These are phyloP conservation scores for Epinephelus moara DNA, from an alignment of 2,113 vertebrate species.

Conservation along the genomic window DNA sequence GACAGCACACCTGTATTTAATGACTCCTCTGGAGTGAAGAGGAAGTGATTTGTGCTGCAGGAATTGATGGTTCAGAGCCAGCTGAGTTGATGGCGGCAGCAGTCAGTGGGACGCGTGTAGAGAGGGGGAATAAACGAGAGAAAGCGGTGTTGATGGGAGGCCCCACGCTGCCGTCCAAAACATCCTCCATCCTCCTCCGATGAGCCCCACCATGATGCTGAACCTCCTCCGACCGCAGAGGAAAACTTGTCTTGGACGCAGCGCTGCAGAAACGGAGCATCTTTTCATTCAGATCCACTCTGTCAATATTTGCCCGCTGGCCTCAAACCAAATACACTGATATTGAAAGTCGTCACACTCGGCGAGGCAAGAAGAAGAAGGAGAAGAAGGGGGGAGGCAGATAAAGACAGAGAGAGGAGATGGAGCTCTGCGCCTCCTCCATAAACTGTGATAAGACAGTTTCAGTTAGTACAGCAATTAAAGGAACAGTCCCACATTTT, in stretches of 20 bases:
- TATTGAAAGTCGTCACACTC: slow-evolving; percentile 67
- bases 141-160: background rate
- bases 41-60: background rate
- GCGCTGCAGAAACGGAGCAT: slow-evolving; percentile 44
- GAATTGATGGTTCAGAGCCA: slow-evolving; percentile 3
- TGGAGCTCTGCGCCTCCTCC: slow-evolving; percentile 14
- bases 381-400: no score
- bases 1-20: background rate
- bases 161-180: slow-evolving; percentile 7
- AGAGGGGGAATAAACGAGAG: slow-evolving; percentile 22
- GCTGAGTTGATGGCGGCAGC: slow-evolving; percentile 27
- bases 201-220: background rate
- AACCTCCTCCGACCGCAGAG: background rate
- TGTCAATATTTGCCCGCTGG: slow-evolving; percentile 75
- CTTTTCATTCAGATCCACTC: slow-evolving; percentile 61
- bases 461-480: no score
- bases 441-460: background rate
- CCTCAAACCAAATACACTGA: slow-evolving; percentile 61
- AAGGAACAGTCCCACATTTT: no score
- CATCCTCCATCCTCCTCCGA: slow-evolving; percentile 31
- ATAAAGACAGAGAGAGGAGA: background rate
- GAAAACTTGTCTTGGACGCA: slow-evolving; percentile 37
- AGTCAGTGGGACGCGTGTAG: slow-evolving; percentile 20
- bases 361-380: background rate
- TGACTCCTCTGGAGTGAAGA: background rate